These are phyloP conservation scores for Celastrina argiolus DNA, from an alignment of 2,888 invertebrate genomes.

Conservation along the genomic window DNA sequence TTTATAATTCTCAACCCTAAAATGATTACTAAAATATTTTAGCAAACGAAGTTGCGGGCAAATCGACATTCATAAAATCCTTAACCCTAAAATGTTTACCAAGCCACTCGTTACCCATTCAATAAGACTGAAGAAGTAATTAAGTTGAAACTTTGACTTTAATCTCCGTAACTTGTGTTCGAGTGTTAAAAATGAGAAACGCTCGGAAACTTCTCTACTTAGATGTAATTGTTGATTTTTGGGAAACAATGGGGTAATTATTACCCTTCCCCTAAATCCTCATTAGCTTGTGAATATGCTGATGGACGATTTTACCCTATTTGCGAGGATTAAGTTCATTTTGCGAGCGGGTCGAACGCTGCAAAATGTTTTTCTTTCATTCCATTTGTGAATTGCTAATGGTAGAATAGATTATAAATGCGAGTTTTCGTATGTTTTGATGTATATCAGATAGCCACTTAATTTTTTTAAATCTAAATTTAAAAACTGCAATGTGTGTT, in stretches of 20 bases:
- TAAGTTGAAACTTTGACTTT: slow-evolving; percentile 6
- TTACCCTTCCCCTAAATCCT: slow-evolving; percentile 9
- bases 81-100: background rate
- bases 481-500: no score
- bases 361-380: background rate
- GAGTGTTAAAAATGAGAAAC: slow-evolving; percentile 17
- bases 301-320: background rate
- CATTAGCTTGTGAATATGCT: slow-evolving; percentile 13
- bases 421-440: no score
- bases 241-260: slow-evolving; percentile 2
- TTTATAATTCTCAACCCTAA: no score
- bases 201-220: slow-evolving; percentile 1
- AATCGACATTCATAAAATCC: background rate
- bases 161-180: slow-evolving; percentile 3
- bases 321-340: background rate
- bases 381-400: background rate
- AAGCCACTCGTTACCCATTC: background rate
- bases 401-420: no score
- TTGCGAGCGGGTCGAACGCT: slow-evolving; percentile 13
- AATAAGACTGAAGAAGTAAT: slow-evolving; percentile 4
- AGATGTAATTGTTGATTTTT: slow-evolving; percentile 17
- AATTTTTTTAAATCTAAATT: no score
- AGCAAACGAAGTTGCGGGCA: no score
- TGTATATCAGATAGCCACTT: no score
- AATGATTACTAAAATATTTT: no score